Conservation (phyloP, 2,888 invertebrate genomes). For the Digitonthophagus gazella region DNA sequence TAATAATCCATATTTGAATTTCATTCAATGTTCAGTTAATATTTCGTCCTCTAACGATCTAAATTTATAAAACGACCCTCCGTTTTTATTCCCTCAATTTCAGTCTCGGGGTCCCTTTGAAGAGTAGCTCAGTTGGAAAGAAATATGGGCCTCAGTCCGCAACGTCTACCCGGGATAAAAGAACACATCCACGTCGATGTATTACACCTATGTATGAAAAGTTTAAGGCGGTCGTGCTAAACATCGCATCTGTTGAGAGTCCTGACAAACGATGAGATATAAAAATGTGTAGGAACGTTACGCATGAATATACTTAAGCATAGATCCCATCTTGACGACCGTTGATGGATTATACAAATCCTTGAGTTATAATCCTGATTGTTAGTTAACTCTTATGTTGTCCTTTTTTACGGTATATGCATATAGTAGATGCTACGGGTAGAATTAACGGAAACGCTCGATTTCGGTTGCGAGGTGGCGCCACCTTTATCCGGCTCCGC, state of each 20-base stretch:
- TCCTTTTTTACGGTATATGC: conserved; percentile 1
- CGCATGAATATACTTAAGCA: conserved; percentile 4
- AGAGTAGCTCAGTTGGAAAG: conserved; percentile 1
- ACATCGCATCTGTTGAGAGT: not conserved
- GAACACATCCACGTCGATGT: conserved; percentile 11
- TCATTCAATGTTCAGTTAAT: not conserved
- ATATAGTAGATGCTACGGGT: not conserved
- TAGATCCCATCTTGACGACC: not conserved
- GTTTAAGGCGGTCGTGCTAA: conserved; percentile 5
- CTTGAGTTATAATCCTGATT: too few relatives aligned
- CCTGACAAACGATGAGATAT: conserved; percentile 7
- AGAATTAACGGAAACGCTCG: not conserved
- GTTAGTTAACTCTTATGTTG: not conserved
- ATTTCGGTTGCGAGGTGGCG: not conserved
- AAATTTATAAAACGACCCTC: not conserved
- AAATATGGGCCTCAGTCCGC: not conserved
- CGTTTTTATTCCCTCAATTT: conserved; percentile 1
- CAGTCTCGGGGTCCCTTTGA: conserved; percentile 1
- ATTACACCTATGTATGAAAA: conserved; percentile 12
- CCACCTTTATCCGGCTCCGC: not conserved
- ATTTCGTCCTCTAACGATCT: not conserved
- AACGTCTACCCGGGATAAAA: conserved; percentile 10
- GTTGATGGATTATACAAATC: too few relatives aligned
- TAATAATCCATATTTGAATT: not conserved
- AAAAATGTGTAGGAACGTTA: conserved; percentile 2